These are phyloP conservation scores for Paracentrotus lividus DNA, from an alignment of 53 echinoderm and acorn worm species.

Conservation along the genomic window DNA sequence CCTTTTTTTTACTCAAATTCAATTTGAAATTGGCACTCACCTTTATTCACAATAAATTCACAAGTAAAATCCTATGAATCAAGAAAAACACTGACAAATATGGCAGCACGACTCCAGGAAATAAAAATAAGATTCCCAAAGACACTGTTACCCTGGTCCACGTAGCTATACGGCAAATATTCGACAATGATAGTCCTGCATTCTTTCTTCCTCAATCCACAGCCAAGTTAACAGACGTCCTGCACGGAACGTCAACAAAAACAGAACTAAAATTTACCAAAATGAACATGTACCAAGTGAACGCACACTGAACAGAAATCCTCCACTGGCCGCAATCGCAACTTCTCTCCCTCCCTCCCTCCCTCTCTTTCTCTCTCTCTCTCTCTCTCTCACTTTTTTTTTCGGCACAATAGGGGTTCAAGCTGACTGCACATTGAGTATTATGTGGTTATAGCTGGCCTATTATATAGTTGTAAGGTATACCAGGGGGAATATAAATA, in stretches of 20 bases:
- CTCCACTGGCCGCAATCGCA: neutral
- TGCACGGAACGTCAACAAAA: slow-evolving; percentile 50
- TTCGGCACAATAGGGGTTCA: slow-evolving; percentile 54
- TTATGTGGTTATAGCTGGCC: slow-evolving; percentile 46
- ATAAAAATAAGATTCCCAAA: neutral
- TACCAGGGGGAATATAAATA: slow-evolving; percentile 51
- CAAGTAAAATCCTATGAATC: neutral
- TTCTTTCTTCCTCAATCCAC: neutral
- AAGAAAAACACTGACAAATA: neutral
- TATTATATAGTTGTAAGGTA: slow-evolving; percentile 50
- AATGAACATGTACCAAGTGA: neutral
- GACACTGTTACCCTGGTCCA: neutral
- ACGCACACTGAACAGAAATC: too few species aligned
- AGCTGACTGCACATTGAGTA: slow-evolving; percentile 44
- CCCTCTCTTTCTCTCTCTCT: slow-evolving; percentile 27
- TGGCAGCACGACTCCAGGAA: slow-evolving; percentile 25
- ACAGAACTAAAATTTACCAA: slow-evolving; percentile 47
- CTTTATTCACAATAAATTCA: neutral
- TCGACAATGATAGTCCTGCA: slow-evolving; percentile 31
- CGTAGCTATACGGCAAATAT: neutral
- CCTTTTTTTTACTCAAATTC: too few species aligned
- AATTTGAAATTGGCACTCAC: neutral
- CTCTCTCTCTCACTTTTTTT: slow-evolving; percentile 8
- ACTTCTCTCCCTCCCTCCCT: neutral
- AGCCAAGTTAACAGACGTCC: slow-evolving; percentile 43